Percentiles rank a stretch among this genome's conserved stretches.
Evolutionary conservation across 1,140 invertebrate species (phyloP).

Genomic region (Tigriopus japonicus): DNA sequence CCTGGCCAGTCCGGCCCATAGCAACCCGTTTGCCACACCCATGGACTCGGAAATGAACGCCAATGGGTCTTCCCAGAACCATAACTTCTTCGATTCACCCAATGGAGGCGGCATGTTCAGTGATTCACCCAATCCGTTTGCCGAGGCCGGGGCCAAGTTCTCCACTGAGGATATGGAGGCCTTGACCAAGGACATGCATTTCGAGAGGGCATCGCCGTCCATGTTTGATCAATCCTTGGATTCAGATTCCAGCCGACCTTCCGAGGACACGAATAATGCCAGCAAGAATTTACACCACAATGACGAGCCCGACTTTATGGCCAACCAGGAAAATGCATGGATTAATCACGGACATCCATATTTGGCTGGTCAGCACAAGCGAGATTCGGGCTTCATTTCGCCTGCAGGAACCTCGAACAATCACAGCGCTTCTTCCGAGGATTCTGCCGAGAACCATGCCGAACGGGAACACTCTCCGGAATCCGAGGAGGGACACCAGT

Average conservation of each 20-base stretch:
- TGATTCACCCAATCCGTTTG: not conserved
- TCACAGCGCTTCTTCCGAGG: not conserved
- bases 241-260: not conserved
- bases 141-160: not conserved
- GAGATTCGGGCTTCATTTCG: conserved; percentile 6
- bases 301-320: not conserved
- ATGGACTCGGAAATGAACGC: no score
- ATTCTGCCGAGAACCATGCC: not conserved
- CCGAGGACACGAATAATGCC: not conserved
- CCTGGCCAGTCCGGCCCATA: not conserved
- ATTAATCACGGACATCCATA: not conserved
- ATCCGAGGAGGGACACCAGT: not conserved
- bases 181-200: not conserved
- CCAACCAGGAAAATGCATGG: conserved; percentile 1
- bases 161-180: not conserved
- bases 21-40: not conserved
- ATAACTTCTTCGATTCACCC: not conserved
- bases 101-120: conserved; percentile 1
- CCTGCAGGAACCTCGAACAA: not conserved
- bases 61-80: no score
- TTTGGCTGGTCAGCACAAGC: not conserved
- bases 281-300: no score
- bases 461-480: not conserved
- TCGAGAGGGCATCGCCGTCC: not conserved
- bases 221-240: not conserved